phyloP scores from a whole-genome alignment of 1,140 invertebrate genomes.

The Lasaia peninsularis region DNA sequence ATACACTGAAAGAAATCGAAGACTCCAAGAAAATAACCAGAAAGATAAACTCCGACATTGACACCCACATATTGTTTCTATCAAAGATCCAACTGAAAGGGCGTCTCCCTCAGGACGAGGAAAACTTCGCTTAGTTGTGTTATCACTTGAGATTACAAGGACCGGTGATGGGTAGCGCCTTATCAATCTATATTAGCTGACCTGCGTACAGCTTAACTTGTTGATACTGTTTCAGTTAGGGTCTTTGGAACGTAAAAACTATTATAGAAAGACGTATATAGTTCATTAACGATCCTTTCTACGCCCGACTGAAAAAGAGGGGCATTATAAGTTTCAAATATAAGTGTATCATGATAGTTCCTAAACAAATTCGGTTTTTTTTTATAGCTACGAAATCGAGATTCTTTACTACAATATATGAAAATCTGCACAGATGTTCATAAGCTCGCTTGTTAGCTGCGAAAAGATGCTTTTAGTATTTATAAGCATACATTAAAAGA shows the following conservation, averaged over 20 bases:
- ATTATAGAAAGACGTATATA: background rate
- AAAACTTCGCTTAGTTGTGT: constrained; percentile 24
- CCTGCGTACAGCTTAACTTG: constrained; percentile 17
- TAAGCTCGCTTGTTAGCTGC: too few relatives aligned
- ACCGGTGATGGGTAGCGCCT: constrained; percentile 21
- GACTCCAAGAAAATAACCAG: background rate
- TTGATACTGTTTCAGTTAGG: constrained; percentile 2
- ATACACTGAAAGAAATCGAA: background rate
- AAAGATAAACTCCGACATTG: constrained; percentile 1
- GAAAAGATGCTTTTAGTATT: too few relatives aligned
- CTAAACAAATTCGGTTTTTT: too few relatives aligned
- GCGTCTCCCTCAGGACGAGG: constrained; percentile 15
- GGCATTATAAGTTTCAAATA: too few relatives aligned
- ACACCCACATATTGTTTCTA: constrained; percentile 19
- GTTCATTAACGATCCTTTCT: too few relatives aligned
- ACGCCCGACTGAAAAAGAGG: too few relatives aligned
- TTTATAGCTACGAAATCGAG: too few relatives aligned
- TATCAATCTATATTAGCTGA: constrained; percentile 39
- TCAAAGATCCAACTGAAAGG: constrained; percentile 17
- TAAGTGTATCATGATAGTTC: too few relatives aligned
- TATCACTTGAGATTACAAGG: constrained; percentile 25
- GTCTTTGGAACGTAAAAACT: background rate
- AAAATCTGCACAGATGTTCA: too few relatives aligned
- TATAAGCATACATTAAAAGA: too few relatives aligned
- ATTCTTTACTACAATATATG: too few relatives aligned